These are phyloP conservation scores for Anorthoa munda DNA, from an alignment of 2,888 invertebrate species.

Conservation along the genomic window DNA sequence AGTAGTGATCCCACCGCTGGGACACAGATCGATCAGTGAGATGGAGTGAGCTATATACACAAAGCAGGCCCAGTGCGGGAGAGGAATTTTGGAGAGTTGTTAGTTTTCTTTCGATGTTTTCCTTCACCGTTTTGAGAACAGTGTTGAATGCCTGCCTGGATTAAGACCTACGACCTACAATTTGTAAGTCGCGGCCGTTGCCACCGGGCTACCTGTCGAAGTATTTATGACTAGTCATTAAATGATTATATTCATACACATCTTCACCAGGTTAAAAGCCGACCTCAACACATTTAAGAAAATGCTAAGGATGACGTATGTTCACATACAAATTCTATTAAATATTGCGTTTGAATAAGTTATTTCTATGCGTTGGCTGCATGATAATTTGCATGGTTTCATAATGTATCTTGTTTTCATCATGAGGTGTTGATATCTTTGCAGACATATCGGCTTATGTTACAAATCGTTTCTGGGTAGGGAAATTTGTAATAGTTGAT, in stretches of 20 bases:
- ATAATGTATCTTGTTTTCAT: conserved; percentile 36
- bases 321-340: conserved; percentile 18
- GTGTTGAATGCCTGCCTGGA: not conserved
- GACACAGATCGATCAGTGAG: no score
- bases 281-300: conserved; percentile 22
- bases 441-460: conserved; percentile 7
- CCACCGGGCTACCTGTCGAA: not conserved
- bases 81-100: no score
- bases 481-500: not conserved
- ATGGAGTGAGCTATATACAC: no score
- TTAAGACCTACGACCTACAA: not conserved
- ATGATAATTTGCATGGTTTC: conserved; percentile 41
- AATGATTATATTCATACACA: not conserved
- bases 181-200: not conserved
- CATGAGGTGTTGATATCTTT: conserved; percentile 18
- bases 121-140: no score
- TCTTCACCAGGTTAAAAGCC: not conserved
- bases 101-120: no score
- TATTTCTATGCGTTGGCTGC: conserved; percentile 21
- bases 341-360: conserved; percentile 6
- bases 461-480: not conserved
- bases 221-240: not conserved
- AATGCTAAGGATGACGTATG: conserved; percentile 34
- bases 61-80: no score
- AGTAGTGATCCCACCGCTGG: no score